phyloP scores from a whole-genome alignment of 1,140 invertebrate genomes.

The Ridgeia piscesae region DNA sequence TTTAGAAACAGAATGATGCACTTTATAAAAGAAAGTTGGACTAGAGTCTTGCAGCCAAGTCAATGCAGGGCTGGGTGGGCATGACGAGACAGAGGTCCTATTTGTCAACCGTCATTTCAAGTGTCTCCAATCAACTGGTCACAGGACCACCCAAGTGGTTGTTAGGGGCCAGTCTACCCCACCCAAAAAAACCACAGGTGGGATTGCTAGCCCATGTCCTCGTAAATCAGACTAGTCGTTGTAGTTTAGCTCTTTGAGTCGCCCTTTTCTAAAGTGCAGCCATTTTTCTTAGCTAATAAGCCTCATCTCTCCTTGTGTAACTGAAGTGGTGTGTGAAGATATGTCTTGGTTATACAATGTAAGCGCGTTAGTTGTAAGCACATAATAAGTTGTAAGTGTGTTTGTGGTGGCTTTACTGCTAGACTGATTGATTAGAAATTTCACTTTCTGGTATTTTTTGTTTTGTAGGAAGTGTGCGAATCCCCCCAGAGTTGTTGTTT shows the following conservation, averaged over 20 bases:
- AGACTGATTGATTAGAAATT: neutral
- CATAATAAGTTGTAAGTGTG: neutral
- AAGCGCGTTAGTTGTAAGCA: neutral
- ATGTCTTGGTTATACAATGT: neutral
- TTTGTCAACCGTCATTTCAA: neutral
- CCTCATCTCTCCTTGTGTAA: neutral
- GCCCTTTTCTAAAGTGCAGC: neutral
- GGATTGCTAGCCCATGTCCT: neutral
- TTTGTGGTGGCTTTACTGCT: neutral
- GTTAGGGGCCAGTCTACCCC: neutral
- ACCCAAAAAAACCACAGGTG: neutral
- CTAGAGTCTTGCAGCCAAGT: neutral
- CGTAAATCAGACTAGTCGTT: neutral
- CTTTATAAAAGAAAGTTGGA: too few relatives aligned
- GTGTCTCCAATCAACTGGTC: neutral
- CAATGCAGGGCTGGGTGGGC: neutral
- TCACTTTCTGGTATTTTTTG: neutral
- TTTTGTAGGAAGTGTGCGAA: neutral
- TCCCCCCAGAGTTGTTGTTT: neutral
- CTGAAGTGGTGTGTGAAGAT: neutral
- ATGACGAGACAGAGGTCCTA: neutral
- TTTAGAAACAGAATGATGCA: too few relatives aligned
- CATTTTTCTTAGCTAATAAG: neutral
- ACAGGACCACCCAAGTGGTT: neutral
- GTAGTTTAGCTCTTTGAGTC: neutral